A percentile compares a stretch with the other conserved stretches of the same genome.
Evolutionary conservation across 1,140 invertebrate species (phyloP).

Genomic region (Diuraphis noxia): DNA sequence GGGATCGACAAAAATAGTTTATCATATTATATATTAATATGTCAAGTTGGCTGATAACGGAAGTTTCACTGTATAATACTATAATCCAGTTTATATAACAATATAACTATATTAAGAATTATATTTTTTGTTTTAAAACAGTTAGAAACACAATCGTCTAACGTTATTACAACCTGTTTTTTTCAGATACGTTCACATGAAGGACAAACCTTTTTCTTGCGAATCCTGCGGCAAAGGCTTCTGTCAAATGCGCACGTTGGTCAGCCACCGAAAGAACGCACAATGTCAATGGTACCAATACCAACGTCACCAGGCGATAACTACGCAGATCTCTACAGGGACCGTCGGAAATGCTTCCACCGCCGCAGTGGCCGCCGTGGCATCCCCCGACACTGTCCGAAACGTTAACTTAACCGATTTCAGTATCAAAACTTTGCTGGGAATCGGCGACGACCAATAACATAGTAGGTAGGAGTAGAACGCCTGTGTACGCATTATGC

Average conservation of each 20-base stretch:
- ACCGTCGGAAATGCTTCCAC: neutral
- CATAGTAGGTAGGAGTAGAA: neutral
- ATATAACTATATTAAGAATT: too few relatives aligned
- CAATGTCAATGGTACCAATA: conserved; percentile 50
- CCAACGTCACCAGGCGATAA: conserved; percentile 37
- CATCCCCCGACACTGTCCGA: neutral
- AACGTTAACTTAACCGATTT: conserved; percentile 22
- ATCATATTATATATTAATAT: neutral
- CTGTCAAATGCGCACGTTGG: conserved; percentile 91
- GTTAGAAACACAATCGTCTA: too few relatives aligned
- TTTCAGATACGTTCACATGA: conserved; percentile 92
- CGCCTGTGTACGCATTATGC: neutral
- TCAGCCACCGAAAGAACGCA: conserved; percentile 80
- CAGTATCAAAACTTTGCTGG: conserved; percentile 37
- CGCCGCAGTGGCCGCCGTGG: neutral
- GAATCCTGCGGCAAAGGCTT: conserved; percentile 94
- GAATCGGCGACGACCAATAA: neutral
- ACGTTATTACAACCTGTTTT: neutral
- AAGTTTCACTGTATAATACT: neutral
- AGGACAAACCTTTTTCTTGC: conserved; percentile 97
- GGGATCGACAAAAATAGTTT: neutral
- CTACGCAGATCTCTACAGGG: neutral
- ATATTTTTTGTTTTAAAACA: too few relatives aligned
- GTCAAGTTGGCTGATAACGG: neutral
- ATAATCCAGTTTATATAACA: neutral